Conservation (phyloP, 2,888 invertebrate species). For the Papilio gigon region DNA sequence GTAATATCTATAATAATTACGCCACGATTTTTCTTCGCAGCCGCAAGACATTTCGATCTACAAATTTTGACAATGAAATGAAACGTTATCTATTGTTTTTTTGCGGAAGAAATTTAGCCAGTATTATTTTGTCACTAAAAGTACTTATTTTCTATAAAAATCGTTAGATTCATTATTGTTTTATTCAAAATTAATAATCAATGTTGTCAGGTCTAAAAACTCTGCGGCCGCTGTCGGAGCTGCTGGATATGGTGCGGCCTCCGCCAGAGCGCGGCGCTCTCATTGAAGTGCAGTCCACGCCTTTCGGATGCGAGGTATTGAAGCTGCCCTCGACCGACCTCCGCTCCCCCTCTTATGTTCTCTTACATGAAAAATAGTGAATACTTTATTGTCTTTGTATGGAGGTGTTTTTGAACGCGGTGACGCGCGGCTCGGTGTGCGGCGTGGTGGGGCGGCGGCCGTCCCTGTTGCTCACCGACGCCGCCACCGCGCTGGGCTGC, state of each 20-base stretch:
- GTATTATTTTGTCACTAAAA: not conserved
- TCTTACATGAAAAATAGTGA: too few relatives aligned
- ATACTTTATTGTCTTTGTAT: too few relatives aligned
- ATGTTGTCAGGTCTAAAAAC: conserved; percentile 53
- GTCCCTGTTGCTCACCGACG: conserved; percentile 82
- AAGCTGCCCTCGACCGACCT: too few relatives aligned
- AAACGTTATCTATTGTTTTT: not conserved
- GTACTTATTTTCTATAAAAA: not conserved
- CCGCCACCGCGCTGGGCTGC: conserved; percentile 82
- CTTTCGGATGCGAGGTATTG: conserved; percentile 75
- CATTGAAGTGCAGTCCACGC: conserved; percentile 73
- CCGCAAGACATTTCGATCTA: conserved; percentile 48
- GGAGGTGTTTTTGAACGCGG: conserved; percentile 81
- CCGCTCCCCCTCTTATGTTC: too few relatives aligned
- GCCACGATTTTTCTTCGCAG: conserved; percentile 47
- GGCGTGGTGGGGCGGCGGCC: conserved; percentile 79
- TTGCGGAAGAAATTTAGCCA: not conserved
- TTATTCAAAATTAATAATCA: not conserved
- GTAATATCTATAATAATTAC: conserved; percentile 67
- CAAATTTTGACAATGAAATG: not conserved
- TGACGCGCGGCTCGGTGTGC: conserved; percentile 82
- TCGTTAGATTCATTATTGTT: too few relatives aligned
- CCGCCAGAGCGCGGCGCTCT: conserved; percentile 67
- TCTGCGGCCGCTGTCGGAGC: conserved; percentile 69
- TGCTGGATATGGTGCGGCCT: conserved; percentile 67